Evolutionary conservation across 2,888 invertebrate genomes (phyloP), one percentile per base, ranked within the genome.

Genomic region (Euzetes globulus): DNA sequence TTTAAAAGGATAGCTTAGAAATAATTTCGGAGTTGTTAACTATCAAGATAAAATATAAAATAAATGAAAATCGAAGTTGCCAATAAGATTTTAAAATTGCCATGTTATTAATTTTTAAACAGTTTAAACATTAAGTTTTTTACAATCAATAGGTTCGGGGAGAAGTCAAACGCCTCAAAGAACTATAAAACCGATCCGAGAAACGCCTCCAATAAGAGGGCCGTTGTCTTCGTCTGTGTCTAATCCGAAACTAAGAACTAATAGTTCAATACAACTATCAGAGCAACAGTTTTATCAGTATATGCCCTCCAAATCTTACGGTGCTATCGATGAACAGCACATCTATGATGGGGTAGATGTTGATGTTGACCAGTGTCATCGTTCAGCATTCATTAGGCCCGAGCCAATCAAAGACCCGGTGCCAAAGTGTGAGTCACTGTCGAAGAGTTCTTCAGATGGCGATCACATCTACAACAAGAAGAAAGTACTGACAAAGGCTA

Each of bases 391-490:
- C 1, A 74, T 73, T 5, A 75, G 74, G 1, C 75, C 76, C 27
- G 75, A 77, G 25, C 70, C 72, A 58, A 76, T 75, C 72, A 74
- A 75, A 11, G 72, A 74, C 70, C 75, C 77, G 7, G 74, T 74
- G 27, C 80, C 81, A 6, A 81, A 81, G 77, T 81, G 81, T 74
- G 80, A 81, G 29, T 82, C 82, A 13, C 78, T 82, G 6, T 81
- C 81, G 60, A 79, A 82, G 78, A 82, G 81, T 75, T 81, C 81
- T 50, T 82, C 81, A 0, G 82, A 82, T 77, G 81, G 81, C 78
- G 78, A 78, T 68, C 77, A 78, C 19, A 73, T 78, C 11, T 80
- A 79, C 60, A 79, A 78, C 63, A 76, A 80, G 13, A 79, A 80
- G 72, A 77, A 80, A 71, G 79, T 79, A 5, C 80, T 81, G 7